Base-by-base conservation (phyloP, 2,113 vertebrate species). In the Halichoerus grypus region DNA sequence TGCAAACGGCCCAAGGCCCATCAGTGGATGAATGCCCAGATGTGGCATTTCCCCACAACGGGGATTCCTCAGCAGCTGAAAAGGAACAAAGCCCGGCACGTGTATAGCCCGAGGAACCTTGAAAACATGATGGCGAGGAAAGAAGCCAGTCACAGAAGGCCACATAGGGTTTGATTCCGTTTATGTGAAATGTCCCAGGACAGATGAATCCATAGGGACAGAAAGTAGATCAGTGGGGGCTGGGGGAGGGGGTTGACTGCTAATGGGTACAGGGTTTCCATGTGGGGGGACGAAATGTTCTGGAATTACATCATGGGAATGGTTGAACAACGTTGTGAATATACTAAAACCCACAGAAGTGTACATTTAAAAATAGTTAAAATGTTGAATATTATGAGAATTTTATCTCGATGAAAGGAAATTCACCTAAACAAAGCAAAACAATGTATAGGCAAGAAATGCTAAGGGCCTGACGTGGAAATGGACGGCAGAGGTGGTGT, bases 31-130 rank as follows among this genome's bases (percentile, higher is more conserved):
- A 28, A 18, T 9, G 24, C 42, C 2, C 24, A 13, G 28, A 4
- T 2, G 53, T 6, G 33, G 33, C 28, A 5, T 39, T 1, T 22
- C 79, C 21, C 22, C 0, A 11, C 4, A 0, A 2, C 0, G 31
- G 46, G 10, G 7, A 33, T 21, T 65, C 31, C 12, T 14, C 49
- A n/a, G 0, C 2, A 13, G 65, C 15, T 46, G 7, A 10, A 67
- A 7, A 51, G 49, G 39, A 16, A 7, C 1, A 65, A 26, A 9
- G 53, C 11, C 2, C 55, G 18, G 33, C 55, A 7, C 0, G 4
- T 16, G 53, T 6, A 7, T 19, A 7, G 7, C 28, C 1, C 11
- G 53, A 19, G 19, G 39, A 46, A 19, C 53, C 65, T 46, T 83
- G 90, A n/a, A 46, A 71, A 24, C 15, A 11, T 19, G 16, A 11